phyloP scores from a whole-genome alignment of 2,113 vertebrate genomes.

The Dinomys branickii region DNA sequence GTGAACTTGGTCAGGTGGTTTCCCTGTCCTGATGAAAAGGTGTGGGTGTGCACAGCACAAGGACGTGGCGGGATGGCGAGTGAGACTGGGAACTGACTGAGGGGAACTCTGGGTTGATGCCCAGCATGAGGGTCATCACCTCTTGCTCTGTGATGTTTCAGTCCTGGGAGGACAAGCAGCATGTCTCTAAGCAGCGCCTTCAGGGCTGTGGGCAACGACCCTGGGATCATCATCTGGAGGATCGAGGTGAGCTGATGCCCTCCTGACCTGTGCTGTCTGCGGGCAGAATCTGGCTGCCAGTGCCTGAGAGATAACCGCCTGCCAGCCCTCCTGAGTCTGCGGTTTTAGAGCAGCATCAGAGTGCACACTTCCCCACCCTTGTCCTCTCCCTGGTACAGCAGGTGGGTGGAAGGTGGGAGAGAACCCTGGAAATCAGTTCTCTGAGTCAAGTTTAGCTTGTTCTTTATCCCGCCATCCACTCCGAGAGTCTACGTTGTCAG shows the following conservation, averaged over 20 bases:
- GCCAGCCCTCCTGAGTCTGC: not conserved
- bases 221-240: conserved; percentile 92
- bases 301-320: not conserved
- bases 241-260: conserved; percentile 87
- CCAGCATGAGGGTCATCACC: not conserved
- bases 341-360: not conserved
- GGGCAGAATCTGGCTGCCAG: not conserved
- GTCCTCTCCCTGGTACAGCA: not conserved
- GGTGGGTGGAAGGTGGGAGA: not conserved
- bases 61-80: not conserved
- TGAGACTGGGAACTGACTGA: not conserved
- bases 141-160: conserved; percentile 56
- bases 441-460: not conserved
- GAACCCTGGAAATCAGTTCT: not conserved
- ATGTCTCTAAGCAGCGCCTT: conserved; percentile 87
- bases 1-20: not conserved
- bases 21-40: not conserved
- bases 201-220: conserved; percentile 87
- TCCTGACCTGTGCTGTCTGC: not conserved
- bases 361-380: not conserved
- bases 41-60: not conserved
- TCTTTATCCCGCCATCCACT: conserved; percentile 51
- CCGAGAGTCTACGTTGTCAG: not conserved
- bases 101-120: not conserved
- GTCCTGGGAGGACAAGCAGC: conserved; percentile 31